Evolutionary conservation across 1,140 invertebrate species (phyloP).

Genomic region (Myzus persicae): DNA sequence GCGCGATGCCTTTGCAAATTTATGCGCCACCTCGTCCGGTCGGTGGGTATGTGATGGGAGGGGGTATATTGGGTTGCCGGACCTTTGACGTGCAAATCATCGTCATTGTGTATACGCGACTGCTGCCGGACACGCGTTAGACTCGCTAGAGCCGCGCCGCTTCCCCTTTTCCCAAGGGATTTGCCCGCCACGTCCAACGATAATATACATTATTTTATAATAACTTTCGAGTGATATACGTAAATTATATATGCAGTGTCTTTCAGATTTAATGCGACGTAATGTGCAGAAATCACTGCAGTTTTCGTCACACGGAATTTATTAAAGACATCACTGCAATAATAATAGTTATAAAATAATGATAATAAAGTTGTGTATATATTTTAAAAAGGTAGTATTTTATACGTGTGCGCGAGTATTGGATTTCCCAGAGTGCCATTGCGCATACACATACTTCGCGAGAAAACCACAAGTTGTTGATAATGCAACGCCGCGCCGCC

Average conservation of each 20-base stretch:
- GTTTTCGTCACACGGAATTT: neutral
- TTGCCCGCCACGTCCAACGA: neutral
- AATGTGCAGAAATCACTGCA: neutral
- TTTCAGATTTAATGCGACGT: neutral
- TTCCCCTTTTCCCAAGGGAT: neutral
- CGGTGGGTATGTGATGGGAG: neutral
- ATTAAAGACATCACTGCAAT: no score
- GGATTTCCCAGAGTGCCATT: no score
- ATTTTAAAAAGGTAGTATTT: no score
- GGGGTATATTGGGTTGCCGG: neutral
- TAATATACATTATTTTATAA: slow-evolving; percentile 5
- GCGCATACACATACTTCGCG: neutral
- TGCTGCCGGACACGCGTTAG: neutral
- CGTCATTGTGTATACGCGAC: neutral
- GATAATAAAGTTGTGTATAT: no score
- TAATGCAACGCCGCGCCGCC: no score
- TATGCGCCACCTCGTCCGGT: neutral
- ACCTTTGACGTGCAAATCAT: slow-evolving; percentile 7
- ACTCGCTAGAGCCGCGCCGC: neutral
- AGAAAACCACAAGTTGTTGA: neutral
- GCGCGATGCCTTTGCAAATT: slow-evolving; percentile 6
- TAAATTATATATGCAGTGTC: neutral
- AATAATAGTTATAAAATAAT: no score
- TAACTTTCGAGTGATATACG: neutral
- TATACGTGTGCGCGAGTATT: no score